Conservation (phyloP, 2,113 vertebrate genomes). For the Bos indicus region DNA sequence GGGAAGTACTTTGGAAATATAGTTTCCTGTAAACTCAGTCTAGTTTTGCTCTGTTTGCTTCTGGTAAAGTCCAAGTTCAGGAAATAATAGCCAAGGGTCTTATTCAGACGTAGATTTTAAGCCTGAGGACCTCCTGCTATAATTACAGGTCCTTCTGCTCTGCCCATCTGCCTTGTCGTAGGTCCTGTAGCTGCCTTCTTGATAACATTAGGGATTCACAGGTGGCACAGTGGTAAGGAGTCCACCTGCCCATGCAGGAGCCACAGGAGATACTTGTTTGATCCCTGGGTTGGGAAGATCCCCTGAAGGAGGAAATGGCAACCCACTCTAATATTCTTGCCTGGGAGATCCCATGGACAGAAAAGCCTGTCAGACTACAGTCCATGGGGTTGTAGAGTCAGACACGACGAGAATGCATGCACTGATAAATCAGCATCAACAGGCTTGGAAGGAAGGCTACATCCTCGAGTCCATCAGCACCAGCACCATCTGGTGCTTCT, state of each 20-base stretch:
- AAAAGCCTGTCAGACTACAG: not conserved
- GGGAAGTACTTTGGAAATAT: not conserved
- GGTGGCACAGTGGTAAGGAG: not conserved
- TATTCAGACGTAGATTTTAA: not conserved
- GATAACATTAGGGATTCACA: not conserved
- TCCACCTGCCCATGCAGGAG: not conserved
- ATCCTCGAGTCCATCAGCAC: not conserved
- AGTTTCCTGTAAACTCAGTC: not conserved
- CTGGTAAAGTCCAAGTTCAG: not conserved
- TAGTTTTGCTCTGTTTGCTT: constrained; percentile 4
- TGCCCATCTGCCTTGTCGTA: not conserved
- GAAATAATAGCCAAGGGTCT: not conserved
- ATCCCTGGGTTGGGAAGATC: not conserved
- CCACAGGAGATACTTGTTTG: not conserved
- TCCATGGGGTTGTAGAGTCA: not conserved
- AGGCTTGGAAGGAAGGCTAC: not conserved
- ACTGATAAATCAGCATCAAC: not conserved
- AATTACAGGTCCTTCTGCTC: not conserved
- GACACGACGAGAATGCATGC: not conserved
- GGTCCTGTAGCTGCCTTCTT: not conserved
- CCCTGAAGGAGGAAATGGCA: not conserved
- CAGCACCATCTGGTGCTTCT: not conserved
- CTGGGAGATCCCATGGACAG: not conserved
- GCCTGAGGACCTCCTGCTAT: not conserved
- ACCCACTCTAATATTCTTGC: not conserved